A percentile compares a stretch with the other conserved stretches of the same genome.
These are phyloP conservation scores for Sesamia inferens DNA, from an alignment of 2,888 invertebrate species.

Conservation along the genomic window DNA sequence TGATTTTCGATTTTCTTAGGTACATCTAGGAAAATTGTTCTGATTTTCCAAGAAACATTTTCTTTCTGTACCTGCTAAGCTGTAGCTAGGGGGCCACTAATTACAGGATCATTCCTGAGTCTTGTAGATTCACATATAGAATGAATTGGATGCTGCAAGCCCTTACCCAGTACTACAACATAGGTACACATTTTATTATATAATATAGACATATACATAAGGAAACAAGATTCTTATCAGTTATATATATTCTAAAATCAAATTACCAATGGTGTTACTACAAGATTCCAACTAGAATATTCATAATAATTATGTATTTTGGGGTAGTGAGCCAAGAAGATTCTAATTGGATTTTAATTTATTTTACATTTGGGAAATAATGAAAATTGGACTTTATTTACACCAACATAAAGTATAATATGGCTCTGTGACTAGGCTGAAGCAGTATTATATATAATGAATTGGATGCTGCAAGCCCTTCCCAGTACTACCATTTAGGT, in stretches of 20 bases:
- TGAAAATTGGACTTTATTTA: slow-evolving; percentile 67
- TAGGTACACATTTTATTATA: background rate
- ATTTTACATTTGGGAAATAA: slow-evolving; percentile 63
- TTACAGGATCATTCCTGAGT: background rate
- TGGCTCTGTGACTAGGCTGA: slow-evolving; percentile 55
- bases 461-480: background rate
- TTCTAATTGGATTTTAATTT: slow-evolving; percentile 55
- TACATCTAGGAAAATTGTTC: slow-evolving; percentile 1
- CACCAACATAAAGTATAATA: slow-evolving; percentile 59
- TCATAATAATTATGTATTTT: too few species aligned
- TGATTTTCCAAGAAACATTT: slow-evolving; percentile 2
- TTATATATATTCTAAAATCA: background rate
- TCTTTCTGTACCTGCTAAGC: background rate
- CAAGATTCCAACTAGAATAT: slow-evolving; percentile 69
- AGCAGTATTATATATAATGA: slow-evolving; percentile 8
- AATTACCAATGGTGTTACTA: too few species aligned
- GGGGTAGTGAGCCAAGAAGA: background rate
- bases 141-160: background rate
- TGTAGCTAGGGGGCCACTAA: background rate
- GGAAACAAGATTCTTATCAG: background rate
- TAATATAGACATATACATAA: too few species aligned
- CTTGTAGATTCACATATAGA: background rate
- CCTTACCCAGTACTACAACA: background rate
- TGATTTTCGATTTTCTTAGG: slow-evolving; percentile 6
- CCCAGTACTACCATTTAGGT: background rate